Evolutionary conservation across 2,797 vertebrate genomes (phyloP).

Genomic region (Sternotherus odoratus): DNA sequence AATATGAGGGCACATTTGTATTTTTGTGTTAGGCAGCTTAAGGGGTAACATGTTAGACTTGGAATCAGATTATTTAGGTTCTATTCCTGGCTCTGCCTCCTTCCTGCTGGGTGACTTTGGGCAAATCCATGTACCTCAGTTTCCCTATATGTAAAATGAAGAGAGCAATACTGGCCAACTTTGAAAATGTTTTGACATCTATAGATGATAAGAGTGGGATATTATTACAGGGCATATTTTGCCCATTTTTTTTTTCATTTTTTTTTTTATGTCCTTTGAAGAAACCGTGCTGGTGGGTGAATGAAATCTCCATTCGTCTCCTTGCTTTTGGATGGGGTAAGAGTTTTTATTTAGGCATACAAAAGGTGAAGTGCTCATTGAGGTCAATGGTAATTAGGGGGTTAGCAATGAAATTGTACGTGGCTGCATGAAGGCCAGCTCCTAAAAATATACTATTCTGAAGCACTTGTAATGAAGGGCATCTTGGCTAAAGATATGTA

Average conservation of each 20-base stretch:
- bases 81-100: background rate
- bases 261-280: background rate
- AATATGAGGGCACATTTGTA: background rate
- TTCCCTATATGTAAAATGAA: background rate
- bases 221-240: background rate
- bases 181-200: background rate
- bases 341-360: background rate
- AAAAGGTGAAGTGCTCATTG: background rate
- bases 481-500: background rate
- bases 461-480: background rate
- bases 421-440: background rate
- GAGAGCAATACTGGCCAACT: background rate
- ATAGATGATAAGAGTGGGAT: background rate
- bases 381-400: background rate
- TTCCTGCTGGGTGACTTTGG: background rate
- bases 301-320: background rate
- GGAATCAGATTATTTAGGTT: background rate
- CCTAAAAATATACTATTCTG: background rate
- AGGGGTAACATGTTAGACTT: background rate
- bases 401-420: background rate
- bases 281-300: background rate
- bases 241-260: background rate
- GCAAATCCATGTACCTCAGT: background rate
- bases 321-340: background rate
- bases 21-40: background rate